Base-by-base conservation (phyloP, 2,888 invertebrate genomes). In the Tipula confusa region DNA sequence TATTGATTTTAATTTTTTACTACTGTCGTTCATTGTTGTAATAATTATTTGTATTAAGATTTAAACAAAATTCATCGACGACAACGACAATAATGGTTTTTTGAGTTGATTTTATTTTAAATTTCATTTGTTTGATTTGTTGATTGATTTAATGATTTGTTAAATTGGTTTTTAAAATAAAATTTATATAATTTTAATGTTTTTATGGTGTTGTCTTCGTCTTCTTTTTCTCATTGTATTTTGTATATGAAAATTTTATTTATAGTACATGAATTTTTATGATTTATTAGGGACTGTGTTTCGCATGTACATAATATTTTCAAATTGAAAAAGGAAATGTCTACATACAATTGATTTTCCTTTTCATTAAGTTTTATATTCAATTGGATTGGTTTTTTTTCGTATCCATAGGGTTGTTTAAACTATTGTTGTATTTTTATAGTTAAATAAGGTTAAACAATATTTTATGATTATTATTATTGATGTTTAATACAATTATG, bases 101-200 rank as follows among this genome's bases (percentile, higher is more conserved):
- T n/a, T n/a, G n/a, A n/a, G n/a, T n/a, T n/a, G n/a, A n/a, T n/a
- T n/a, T n/a, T n/a, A n/a, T 43, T 38, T 43, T 43, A 43, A n/a
- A n/a, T 43, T 43, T 43, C 43, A 43, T 43, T n/a, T n/a, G 43
- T n/a, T 64, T 64, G 24, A 64, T 64, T 64, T 64, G 64, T 64
- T 64, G 64, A 64, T 64, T 64, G 64, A 64, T 64, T 64, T 24
- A 64, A 64, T 64, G 64, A 64, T 64, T 64, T 64, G 64, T 64
- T 64, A 64, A 64, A 64, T 64, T 64, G 64, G 64, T 64, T 64
- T n/a, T 64, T 43, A 43, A 43, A 15, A 43, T 4, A 43, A 43
- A 43, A 43, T 43, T 64, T 24, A 64, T 64, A 24, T 64, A 64
- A 64, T 24, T 64, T 64, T 64, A 64, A 64, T 64, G 64, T 24